Conservation (phyloP, 1,140 invertebrate species). For the Drosophila novamexicana region DNA sequence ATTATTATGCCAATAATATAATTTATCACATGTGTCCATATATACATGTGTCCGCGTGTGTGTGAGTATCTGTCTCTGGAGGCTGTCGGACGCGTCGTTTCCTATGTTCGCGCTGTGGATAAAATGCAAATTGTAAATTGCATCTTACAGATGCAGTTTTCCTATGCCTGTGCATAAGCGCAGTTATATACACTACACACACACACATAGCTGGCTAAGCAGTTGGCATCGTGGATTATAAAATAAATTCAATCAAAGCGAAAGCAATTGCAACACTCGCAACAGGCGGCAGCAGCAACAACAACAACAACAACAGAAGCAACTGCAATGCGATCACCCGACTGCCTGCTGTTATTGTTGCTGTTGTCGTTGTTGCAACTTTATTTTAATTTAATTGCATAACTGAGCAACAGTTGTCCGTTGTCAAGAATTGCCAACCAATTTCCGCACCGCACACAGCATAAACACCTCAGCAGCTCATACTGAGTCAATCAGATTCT, state of each 20-base stretch:
- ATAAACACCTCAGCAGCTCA: not conserved
- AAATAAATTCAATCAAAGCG: slow-evolving; percentile 79
- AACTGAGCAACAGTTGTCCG: slow-evolving; percentile 68
- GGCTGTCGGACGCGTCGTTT: slow-evolving; percentile 51
- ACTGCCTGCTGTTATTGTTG: slow-evolving; percentile 42
- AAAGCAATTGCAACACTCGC: slow-evolving; percentile 70
- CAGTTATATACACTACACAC: slow-evolving; percentile 25
- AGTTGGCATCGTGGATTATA: slow-evolving; percentile 67
- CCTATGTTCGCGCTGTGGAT: slow-evolving; percentile 46
- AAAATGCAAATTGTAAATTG: slow-evolving; percentile 77
- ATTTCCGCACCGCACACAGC: slow-evolving; percentile 52
- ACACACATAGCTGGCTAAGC: slow-evolving; percentile 47
- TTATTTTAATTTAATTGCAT: slow-evolving; percentile 73
- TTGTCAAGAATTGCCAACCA: slow-evolving; percentile 74
- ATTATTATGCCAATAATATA: slow-evolving; percentile 68
- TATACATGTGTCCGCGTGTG: not conserved
- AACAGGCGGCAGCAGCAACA: slow-evolving; percentile 43
- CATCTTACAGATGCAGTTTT: slow-evolving; percentile 70
- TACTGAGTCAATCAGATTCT: not conserved
- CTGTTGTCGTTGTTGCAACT: slow-evolving; percentile 51
- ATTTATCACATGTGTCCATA: slow-evolving; percentile 43
- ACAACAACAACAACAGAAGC: slow-evolving; percentile 21
- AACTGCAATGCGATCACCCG: slow-evolving; percentile 57
- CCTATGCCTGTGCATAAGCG: slow-evolving; percentile 41
- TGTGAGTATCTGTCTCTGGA: slow-evolving; percentile 7